Evolutionary conservation across 2,888 invertebrate genomes (phyloP).

Genomic region (Trypoxylon attenuatum): DNA sequence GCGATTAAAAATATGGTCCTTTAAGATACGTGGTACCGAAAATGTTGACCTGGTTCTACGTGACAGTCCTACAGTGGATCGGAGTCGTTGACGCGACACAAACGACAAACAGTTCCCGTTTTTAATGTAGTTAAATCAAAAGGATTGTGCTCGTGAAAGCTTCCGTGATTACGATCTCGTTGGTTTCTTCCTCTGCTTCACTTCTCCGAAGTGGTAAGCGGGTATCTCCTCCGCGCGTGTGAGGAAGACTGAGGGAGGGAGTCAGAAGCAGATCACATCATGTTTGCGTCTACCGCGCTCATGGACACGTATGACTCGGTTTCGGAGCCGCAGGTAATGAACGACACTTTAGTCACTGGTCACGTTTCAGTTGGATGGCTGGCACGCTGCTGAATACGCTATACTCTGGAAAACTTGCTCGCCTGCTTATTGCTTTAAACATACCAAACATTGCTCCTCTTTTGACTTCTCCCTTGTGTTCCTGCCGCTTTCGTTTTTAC

Average conservation of each 20-base stretch:
- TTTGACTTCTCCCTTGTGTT: constrained; percentile 14
- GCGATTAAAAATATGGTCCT: no score
- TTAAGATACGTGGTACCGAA: no score
- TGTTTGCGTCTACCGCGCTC: constrained; percentile 20
- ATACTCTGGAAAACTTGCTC: constrained; percentile 42
- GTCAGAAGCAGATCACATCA: constrained; percentile 45
- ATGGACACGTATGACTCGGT: constrained; percentile 49
- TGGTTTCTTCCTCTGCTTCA: constrained; percentile 27
- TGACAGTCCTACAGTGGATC: no score
- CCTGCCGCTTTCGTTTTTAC: constrained; percentile 1
- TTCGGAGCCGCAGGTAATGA: constrained; percentile 46
- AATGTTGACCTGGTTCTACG: no score
- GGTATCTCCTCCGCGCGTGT: neutral
- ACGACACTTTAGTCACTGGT: constrained; percentile 55
- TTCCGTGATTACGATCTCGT: constrained; percentile 34
- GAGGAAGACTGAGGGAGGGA: neutral
- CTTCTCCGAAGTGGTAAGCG: constrained; percentile 19
- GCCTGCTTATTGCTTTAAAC: constrained; percentile 34
- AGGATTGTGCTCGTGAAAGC: constrained; percentile 38
- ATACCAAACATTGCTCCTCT: constrained; percentile 2
- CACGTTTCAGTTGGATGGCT: constrained; percentile 57
- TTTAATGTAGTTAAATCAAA: constrained; percentile 24
- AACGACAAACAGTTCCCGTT: constrained; percentile 9
- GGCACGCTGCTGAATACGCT: constrained; percentile 41
- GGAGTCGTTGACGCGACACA: constrained; percentile 31